phyloP scores from a whole-genome alignment of 2,888 invertebrate genomes.

The Phyllotreta cruciferae region DNA sequence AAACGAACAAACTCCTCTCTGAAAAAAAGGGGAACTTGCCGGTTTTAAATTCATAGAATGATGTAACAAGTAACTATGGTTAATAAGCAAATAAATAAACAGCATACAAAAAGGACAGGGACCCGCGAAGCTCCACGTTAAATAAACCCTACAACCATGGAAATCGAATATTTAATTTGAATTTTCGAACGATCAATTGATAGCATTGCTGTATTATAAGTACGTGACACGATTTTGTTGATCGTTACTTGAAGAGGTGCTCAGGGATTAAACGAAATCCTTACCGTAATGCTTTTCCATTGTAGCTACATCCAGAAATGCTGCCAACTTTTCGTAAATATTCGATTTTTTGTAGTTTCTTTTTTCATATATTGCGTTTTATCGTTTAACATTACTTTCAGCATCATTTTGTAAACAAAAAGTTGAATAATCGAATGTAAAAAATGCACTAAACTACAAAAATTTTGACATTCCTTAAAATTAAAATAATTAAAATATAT shows the following conservation, averaged over 20 bases:
- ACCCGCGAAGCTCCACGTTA: slow-evolving; percentile 52
- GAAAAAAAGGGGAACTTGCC: slow-evolving; percentile 12
- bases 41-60: slow-evolving; percentile 25
- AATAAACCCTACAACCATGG: slow-evolving; percentile 2
- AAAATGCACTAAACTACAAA: neutral
- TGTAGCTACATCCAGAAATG: neutral
- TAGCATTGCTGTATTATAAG: no score
- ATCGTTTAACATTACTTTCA: slow-evolving; percentile 14
- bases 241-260: no score
- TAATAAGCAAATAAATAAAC: slow-evolving; percentile 45
- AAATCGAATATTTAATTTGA: slow-evolving; percentile 5
- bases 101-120: slow-evolving; percentile 47
- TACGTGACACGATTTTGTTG: no score
- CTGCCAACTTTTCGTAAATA: neutral
- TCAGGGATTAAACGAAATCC: no score
- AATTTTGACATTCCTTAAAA: neutral
- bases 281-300: no score
- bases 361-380: slow-evolving; percentile 15
- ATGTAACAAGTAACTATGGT: slow-evolving; percentile 33
- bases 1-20: slow-evolving; percentile 27
- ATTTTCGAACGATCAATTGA: no score
- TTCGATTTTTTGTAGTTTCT: neutral
- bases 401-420: slow-evolving; percentile 6
- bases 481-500: no score
- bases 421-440: neutral